Evolutionary conservation across 2,797 vertebrate genomes (phyloP).

Genomic region (Cryptoprocta ferox): DNA sequence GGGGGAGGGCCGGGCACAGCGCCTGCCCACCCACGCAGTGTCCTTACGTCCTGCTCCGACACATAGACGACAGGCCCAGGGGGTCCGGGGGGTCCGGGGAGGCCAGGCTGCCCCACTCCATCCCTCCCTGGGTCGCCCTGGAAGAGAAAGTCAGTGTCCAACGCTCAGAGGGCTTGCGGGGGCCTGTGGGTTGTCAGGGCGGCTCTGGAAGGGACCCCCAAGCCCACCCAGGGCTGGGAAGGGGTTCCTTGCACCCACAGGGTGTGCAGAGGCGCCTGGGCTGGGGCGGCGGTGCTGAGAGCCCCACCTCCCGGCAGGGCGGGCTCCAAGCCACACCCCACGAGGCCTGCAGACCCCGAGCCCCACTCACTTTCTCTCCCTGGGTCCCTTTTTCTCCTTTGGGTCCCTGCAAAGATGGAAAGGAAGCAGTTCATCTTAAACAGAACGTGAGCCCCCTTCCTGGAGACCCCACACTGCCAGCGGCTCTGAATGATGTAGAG

Average conservation of each 20-base stretch:
- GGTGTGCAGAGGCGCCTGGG: neutral
- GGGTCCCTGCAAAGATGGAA: constrained; percentile 83
- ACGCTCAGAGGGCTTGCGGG: neutral
- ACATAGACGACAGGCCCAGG: constrained; percentile 91
- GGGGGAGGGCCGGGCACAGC: fast-evolving
- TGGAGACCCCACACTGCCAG: fast-evolving
- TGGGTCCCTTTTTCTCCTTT: constrained; percentile 86
- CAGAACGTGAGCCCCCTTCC: neutral
- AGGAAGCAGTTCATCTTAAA: neutral
- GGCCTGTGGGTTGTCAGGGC: neutral
- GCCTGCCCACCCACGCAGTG: fast-evolving
- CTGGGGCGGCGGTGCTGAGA: neutral
- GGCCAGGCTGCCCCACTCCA: constrained; percentile 90
- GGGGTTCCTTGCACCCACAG: neutral
- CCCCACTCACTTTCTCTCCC: constrained; percentile 83
- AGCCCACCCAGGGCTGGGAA: neutral
- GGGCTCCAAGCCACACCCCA: no score
- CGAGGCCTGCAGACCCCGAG: fast-evolving
- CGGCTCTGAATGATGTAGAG: fast-evolving
- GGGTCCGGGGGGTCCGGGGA: constrained; percentile 93
- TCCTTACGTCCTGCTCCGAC: constrained; percentile 81
- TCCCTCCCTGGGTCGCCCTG: constrained; percentile 94
- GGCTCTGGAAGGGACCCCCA: neutral
- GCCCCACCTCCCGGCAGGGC: neutral
- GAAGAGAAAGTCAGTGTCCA: constrained; percentile 21